Evolutionary conservation across 2,888 invertebrate species (phyloP).

Genomic region (Zhuqinia jingwanae): DNA sequence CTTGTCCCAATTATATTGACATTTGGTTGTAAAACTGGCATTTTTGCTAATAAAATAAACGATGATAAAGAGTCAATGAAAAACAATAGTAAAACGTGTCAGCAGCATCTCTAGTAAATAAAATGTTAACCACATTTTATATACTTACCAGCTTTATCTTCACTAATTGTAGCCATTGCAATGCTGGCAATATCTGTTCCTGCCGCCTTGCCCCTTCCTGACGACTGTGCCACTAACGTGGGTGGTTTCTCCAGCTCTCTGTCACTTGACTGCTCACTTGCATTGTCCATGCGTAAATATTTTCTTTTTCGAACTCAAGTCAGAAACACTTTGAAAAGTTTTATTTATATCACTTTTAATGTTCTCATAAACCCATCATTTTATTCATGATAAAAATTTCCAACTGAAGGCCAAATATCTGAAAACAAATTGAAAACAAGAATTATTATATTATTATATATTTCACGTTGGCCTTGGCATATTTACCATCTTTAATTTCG

Average conservation of each 20-base stretch:
- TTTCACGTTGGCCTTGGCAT: too few relatives aligned
- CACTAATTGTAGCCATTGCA: conserved; percentile 42
- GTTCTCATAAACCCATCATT: too few relatives aligned
- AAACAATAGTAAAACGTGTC: background rate
- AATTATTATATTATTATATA: too few relatives aligned
- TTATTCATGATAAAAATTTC: too few relatives aligned
- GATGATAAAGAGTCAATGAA: background rate
- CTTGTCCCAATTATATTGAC: conserved; percentile 52
- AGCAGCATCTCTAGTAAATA: background rate
- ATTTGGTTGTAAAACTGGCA: conserved; percentile 65
- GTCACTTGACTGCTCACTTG: conserved; percentile 29
- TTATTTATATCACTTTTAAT: too few relatives aligned
- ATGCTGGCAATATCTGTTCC: conserved; percentile 17
- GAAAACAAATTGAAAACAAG: too few relatives aligned
- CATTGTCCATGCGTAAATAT: conserved; percentile 59
- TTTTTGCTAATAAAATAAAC: conserved; percentile 45
- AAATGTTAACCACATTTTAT: conserved; percentile 1
- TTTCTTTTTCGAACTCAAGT: conserved; percentile 14
- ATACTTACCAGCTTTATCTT: conserved; percentile 46
- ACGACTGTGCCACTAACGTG: conserved; percentile 65
- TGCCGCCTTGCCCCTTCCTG: conserved; percentile 14
- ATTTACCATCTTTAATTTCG: too few relatives aligned
- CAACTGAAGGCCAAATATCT: too few relatives aligned
- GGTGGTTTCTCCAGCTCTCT: conserved; percentile 66
- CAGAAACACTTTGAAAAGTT: conserved; percentile 17